These are phyloP conservation scores for Subacronicta megacephala DNA, from an alignment of 2,888 invertebrate species.

Conservation along the genomic window DNA sequence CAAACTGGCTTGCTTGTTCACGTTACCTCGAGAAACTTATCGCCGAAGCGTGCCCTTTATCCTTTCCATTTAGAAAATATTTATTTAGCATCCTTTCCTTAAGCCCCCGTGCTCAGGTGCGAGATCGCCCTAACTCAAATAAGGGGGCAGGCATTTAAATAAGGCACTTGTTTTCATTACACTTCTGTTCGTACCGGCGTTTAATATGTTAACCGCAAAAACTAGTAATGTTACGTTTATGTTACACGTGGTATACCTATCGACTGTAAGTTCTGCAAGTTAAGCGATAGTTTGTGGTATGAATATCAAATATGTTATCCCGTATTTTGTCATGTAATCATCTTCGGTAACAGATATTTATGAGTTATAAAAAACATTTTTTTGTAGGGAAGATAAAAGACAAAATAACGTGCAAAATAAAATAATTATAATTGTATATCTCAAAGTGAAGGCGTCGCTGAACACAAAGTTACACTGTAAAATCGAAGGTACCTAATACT, in stretches of 20 bases:
- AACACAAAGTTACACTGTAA: constrained; percentile 45
- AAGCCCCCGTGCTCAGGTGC: constrained; percentile 84
- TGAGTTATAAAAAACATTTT: no score
- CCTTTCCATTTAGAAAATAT: constrained; percentile 86
- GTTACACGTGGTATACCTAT: constrained; percentile 34
- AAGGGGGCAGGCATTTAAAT: constrained; percentile 83
- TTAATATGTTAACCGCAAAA: constrained; percentile 57
- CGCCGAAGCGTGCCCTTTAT: constrained; percentile 82
- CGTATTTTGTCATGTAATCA: no score
- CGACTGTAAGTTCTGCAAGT: constrained; percentile 14
- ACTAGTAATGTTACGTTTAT: constrained; percentile 46
- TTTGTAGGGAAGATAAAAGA: no score
- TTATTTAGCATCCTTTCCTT: constrained; percentile 87
- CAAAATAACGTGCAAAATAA: no score
- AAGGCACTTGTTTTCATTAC: constrained; percentile 81
- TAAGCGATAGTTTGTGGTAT: constrained; percentile 11
- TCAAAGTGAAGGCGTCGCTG: no score
- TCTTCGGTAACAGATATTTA: no score
- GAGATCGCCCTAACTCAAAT: constrained; percentile 85
- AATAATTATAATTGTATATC: no score
- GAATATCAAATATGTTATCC: not conserved
- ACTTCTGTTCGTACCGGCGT: constrained; percentile 61
- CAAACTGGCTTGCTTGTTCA: constrained; percentile 78
- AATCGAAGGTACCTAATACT: constrained; percentile 29
- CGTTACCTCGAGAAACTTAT: constrained; percentile 80